Evolutionary conservation across 2,888 invertebrate genomes (phyloP), one percentile per base, ranked within the genome.

Genomic region (Allacma fusca): DNA sequence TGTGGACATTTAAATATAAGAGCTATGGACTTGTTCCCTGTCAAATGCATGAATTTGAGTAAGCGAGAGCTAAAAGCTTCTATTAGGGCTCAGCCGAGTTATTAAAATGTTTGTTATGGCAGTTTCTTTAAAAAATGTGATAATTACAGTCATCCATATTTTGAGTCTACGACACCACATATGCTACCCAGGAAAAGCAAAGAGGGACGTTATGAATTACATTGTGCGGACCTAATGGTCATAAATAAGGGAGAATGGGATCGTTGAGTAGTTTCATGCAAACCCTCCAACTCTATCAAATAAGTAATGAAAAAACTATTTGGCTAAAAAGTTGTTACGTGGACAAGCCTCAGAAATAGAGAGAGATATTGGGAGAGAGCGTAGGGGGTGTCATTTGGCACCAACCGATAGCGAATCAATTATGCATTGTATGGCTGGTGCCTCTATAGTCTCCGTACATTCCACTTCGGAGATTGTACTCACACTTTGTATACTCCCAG

Each of bases 331-430:
- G 70, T 50, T 73, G 73, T 73, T 73, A 29, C 70, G 28, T 44
- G 50, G 28, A 70, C 50, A n/a, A 23, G 34, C 24, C 19, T 23
- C 50, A 50, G 29, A 70, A 23, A 50, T 16, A 29, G 21, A 29
- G 9, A 67, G 28, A 68, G 4, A 68, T 21, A 68, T 29, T 65
- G 34, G 28, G 73, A 73, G 62, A 34, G 26, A 40, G 43, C 13
- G 44, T 12, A 43, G 62, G 73, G 73, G 62, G 73, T 62, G 62
- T 73, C 73, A 72, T 72, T 72, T 72, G 72, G 72, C 72, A 73
- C 73, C 73, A 73, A 23, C 59, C 73, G 62, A 73, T 62, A 57
- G 70, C 21, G 13, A 73, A 73, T 62, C 73, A 73, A 73, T 73
- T 73, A 73, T 73, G 73, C 59, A 73, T 73, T 62, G 29, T 34